A percentile compares a stretch with the other conserved stretches of the same genome.
These are phyloP conservation scores for Myotis lucifugus DNA, from an alignment of 2,113 vertebrate genomes.

Conservation along the genomic window DNA sequence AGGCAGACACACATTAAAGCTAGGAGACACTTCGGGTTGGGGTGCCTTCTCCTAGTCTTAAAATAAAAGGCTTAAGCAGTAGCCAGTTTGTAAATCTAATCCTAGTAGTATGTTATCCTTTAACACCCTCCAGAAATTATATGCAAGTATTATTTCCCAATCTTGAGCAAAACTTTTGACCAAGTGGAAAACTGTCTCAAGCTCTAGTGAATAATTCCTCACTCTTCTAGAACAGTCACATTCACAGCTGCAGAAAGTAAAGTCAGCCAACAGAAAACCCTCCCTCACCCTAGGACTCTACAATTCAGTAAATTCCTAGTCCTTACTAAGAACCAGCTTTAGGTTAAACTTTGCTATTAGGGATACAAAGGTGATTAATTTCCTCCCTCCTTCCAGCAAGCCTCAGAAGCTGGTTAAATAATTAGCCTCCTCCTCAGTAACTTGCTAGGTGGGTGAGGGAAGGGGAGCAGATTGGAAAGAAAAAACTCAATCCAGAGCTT, in stretches of 20 bases:
- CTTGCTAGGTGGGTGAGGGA: background rate
- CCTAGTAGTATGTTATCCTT: slow-evolving; percentile 16
- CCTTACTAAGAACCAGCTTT: background rate
- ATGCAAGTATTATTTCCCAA: slow-evolving; percentile 45
- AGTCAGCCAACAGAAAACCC: slow-evolving; percentile 16
- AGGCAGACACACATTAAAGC: background rate
- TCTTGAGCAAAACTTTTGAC: slow-evolving; percentile 49
- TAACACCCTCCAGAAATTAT: slow-evolving; percentile 30
- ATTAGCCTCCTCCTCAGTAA: background rate
- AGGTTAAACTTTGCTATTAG: background rate
- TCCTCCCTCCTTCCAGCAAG: background rate
- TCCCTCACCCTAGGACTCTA: background rate
- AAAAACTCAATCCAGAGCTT: background rate
- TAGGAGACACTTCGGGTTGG: background rate
- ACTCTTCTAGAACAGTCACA: slow-evolving; percentile 32
- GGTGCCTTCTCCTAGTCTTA: background rate
- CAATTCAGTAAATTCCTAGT: slow-evolving; percentile 24
- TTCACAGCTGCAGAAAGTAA: slow-evolving; percentile 19
- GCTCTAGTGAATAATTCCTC: slow-evolving; percentile 39
- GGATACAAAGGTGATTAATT: background rate
- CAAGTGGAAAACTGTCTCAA: slow-evolving; percentile 52
- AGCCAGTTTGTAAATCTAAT: slow-evolving; percentile 49
- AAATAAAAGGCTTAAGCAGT: slow-evolving; percentile 2
- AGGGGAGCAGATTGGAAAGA: background rate
- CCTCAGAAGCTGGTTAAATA: slow-evolving; percentile 2